Base-by-base conservation (phyloP, 1,140 invertebrate genomes). In the Microplitis mediator region DNA sequence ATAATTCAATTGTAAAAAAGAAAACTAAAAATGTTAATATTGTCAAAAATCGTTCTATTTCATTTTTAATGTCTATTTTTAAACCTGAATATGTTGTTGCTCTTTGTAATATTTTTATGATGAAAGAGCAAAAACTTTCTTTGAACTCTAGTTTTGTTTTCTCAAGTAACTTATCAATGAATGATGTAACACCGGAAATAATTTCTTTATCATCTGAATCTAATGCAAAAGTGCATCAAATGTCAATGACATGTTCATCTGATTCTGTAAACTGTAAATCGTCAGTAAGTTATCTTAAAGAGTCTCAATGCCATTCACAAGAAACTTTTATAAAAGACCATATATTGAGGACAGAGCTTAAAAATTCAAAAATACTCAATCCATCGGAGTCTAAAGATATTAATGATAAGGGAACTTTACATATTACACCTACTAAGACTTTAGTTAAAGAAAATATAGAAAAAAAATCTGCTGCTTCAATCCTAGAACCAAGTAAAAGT, bases 91-190 rank as follows among this genome's bases (percentile, higher is more conserved):
- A 93, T 79, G 83, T 95, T 64, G 90, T 92, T 9, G 93, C 93
- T n/a, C 84, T 95, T 54, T 95, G 94, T 81, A 93, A 94, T 81
- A 87, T 91, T 50, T 80, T 93, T 23, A 92, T 91, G 3, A 89
- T 91, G 52, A 88, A 88, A 52, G 89, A 92, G 73, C 90, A 90
- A 63, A 92, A 91, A 82, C 89, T 91, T n/a, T 88, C 90, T n/a
- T 82, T 92, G 61, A 93, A 92, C 77, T 87, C 88, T 3, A 90
- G 88, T 74, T 80, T 84, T n/a, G 78, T 81, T 31, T 61, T 78
- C n/a, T 13, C 52, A 0, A 34, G 23, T 32, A 75, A 78, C 35
- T 50, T 51, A 23, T 79, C 76, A 0, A 77, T 45, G 4, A 52
- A 51, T 32, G 32, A 16, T 13, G 69, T 50, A 4, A 75, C 74